These are phyloP conservation scores for Cylloceria caligata DNA, from an alignment of 2,888 invertebrate genomes.

Conservation along the genomic window DNA sequence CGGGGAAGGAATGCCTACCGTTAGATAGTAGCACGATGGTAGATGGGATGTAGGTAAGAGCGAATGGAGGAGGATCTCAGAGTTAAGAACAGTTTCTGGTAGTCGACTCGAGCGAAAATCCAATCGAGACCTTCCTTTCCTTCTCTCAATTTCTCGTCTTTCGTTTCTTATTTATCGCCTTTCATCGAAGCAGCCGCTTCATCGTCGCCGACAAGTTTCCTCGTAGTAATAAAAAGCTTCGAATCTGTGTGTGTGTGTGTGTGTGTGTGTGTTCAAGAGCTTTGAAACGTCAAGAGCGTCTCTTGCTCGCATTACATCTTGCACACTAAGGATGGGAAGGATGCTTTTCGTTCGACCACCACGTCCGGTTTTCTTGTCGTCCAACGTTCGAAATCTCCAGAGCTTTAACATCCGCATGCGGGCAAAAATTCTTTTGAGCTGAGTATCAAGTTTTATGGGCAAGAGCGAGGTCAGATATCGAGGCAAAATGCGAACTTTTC, in stretches of 20 bases:
- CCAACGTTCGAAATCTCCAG: conserved; percentile 7
- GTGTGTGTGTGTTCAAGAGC: conserved; percentile 15
- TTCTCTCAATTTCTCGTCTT: conserved; percentile 40
- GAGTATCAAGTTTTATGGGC: neutral
- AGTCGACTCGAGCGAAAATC: conserved; percentile 69
- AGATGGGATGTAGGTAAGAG: conserved; percentile 38
- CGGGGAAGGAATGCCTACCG: conserved; percentile 42
- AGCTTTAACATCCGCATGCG: neutral
- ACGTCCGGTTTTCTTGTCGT: conserved; percentile 11
- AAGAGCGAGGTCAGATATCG: neutral
- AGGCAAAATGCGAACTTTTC: neutral
- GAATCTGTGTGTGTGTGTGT: neutral
- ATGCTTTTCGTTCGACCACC: conserved; percentile 9
- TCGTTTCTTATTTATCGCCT: conserved; percentile 74
- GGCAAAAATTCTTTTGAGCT: neutral
- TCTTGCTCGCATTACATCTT: neutral
- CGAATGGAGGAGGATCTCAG: conserved; percentile 36
- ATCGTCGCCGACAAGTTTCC: conserved; percentile 65
- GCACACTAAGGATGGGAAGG: conserved; percentile 12
- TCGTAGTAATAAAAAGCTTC: conserved; percentile 52
- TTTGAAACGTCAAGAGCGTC: conserved; percentile 10
- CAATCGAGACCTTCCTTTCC: conserved; percentile 67
- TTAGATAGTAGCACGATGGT: conserved; percentile 18
- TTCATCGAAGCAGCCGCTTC: conserved; percentile 65
- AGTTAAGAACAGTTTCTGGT: conserved; percentile 64